Percentiles rank a stretch among this genome's conserved stretches.
Evolutionary conservation across 2,797 vertebrate genomes (phyloP).

Genomic region (Zalophus californianus): DNA sequence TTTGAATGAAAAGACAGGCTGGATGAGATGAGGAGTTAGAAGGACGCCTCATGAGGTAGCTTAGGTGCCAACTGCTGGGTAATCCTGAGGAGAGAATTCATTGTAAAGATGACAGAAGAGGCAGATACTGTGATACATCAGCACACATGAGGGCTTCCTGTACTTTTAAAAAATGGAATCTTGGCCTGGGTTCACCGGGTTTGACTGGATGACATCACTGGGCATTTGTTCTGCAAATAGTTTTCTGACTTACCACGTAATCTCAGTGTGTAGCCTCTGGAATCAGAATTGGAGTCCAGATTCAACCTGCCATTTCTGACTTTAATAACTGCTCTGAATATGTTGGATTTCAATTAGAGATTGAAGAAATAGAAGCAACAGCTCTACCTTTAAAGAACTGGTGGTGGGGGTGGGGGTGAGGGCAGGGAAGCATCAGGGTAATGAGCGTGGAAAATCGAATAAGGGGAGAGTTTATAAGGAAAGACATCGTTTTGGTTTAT

Average conservation of each 20-base stretch:
- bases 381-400: background rate
- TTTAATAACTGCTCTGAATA: background rate
- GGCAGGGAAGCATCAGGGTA: accelerated
- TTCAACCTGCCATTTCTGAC: background rate
- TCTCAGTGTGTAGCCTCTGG: background rate
- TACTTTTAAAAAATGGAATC: background rate
- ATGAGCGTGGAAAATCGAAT: background rate
- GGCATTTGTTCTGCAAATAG: background rate
- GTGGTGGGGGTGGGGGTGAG: no score
- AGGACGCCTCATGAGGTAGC: no score
- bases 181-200: background rate
- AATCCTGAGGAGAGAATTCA: background rate
- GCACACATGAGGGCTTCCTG: background rate
- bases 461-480: background rate
- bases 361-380: background rate
- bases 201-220: background rate
- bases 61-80: background rate
- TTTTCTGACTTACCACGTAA: background rate
- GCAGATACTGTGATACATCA: background rate
- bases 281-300: background rate
- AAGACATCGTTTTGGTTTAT: background rate
- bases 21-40: background rate
- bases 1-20: background rate
- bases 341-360: background rate
- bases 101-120: background rate